phyloP scores from a whole-genome alignment of 2,113 vertebrate genomes.

The Lethenteron camtschaticum region DNA sequence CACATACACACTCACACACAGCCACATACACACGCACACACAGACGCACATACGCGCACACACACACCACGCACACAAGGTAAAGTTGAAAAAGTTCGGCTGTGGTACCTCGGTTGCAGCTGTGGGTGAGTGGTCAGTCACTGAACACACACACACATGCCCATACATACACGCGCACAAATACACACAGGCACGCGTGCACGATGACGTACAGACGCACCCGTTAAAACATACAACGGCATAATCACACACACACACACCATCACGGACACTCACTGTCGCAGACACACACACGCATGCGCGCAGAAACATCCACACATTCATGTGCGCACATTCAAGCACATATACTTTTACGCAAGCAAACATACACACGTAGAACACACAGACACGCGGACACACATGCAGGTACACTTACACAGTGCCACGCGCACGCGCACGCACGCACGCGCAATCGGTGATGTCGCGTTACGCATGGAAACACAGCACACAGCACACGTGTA shows the following conservation, averaged over 20 bases:
- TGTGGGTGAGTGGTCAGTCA: too few relatives aligned
- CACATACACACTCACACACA: too few relatives aligned
- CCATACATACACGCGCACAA: background rate
- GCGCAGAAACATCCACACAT: background rate
- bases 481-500: too few relatives aligned
- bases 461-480: too few relatives aligned
- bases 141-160: background rate
- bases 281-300: background rate
- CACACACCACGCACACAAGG: too few relatives aligned
- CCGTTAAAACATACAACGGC: background rate
- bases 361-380: background rate
- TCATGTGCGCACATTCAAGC: background rate
- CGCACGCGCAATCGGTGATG: too few relatives aligned
- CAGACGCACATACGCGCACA: too few relatives aligned
- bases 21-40: too few relatives aligned
- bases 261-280: background rate
- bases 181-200: background rate
- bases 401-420: too few relatives aligned
- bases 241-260: constrained; percentile 1
- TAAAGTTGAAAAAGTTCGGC: too few relatives aligned
- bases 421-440: too few relatives aligned
- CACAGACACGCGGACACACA: background rate
- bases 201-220: background rate
- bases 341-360: background rate
- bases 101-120: too few relatives aligned